Evolutionary conservation across 2,113 vertebrate species (phyloP), one percentile per base, ranked within the genome.

Genomic region (Chaetops frenatus): DNA sequence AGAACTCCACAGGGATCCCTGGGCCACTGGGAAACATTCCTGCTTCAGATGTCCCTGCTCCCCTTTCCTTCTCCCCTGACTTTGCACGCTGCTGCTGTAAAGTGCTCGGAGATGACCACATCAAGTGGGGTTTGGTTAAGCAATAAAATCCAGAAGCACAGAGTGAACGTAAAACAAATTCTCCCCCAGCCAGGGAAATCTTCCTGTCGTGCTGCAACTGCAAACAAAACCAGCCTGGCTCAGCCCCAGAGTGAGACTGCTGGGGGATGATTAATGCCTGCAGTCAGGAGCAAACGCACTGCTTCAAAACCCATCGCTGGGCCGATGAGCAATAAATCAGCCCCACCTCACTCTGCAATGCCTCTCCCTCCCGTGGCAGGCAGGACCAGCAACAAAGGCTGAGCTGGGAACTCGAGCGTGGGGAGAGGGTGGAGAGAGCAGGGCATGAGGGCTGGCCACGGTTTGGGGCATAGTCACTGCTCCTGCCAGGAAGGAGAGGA

Each of bases 261-360:
- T 93, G 5, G 0, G 15, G 92, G 92, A 95, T 96, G 95, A 97
- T 96, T 95, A 97, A 97, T 94, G 95, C 82, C 79, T 88, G 88
- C 90, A 95, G 94, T 81, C 82, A 94, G 95, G 77, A 96, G 92
- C 93, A 93, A 96, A 94, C 0, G 44, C 42, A 3, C 88, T 93
- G 90, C 94, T 96, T 94, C 88, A 60, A 94, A 92, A 88, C 71
- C 94, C 88, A 94, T 86, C 0, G 11, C 80, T 1, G 17, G 80
- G 93, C 92, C 78, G 87, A 70, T 28, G 93, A 90, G 74, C 94
- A 92, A 94, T 96, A 96, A 96, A 96, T 95, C 96, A 96, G 95
- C 92, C 95, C 93, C 95, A 96, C 95, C 95, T 97, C 86, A 54
- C 95, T 94, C 88, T 9, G 69, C 92, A 94, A 64, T 81, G 92